Base-by-base conservation (phyloP, 2,797 vertebrate genomes). In the Rhinella marina region DNA sequence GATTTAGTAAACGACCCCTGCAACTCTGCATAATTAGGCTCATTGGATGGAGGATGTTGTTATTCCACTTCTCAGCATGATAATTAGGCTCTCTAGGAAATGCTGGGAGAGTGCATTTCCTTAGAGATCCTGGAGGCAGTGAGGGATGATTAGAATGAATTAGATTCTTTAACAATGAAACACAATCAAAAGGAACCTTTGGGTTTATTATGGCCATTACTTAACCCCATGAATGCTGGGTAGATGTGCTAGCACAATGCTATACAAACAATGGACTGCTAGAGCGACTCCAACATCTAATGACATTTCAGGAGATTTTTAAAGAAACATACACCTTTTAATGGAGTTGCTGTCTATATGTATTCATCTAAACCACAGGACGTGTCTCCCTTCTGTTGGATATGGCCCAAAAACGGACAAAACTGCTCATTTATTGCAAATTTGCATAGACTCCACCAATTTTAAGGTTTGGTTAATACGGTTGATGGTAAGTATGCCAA, bases 41-140 rank as follows among this genome's bases (percentile, higher is more conserved):
- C 25, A 13, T 52, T 86, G 25, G 29, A 70, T 70, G 64, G 85
- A 81, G 85, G 66, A 29, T 21, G 25, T 12, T 8, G 64, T 48
- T 80, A 79, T 54, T 80, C 64, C 25, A 11, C 27, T n/a, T 57
- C 62, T 59, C 48, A 41, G 62, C 52, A 62, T 13, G 66, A 87
- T 87, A 87, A 87, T 87, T 48, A 73, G 85, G 29, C 66, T 87
- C 78, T 81, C 25, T 64, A 80, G 66, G 85, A 87, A 73, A 66
- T 32, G 27, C 66, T 19, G 29, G 19, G 12, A 62, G 85, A 80
- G 77, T 13, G 72, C 2, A 70, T 57, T 66, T 70, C 85, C 85
- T 86, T 72, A n/a, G 85, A 80, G 76, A 86, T 77, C 57, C 73
- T 68, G 84, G 62, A 56, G 48, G 62, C 52, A 41, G 50, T 13